phyloP scores from a whole-genome alignment of 2,888 invertebrate genomes.

The Eupsilia transversa region DNA sequence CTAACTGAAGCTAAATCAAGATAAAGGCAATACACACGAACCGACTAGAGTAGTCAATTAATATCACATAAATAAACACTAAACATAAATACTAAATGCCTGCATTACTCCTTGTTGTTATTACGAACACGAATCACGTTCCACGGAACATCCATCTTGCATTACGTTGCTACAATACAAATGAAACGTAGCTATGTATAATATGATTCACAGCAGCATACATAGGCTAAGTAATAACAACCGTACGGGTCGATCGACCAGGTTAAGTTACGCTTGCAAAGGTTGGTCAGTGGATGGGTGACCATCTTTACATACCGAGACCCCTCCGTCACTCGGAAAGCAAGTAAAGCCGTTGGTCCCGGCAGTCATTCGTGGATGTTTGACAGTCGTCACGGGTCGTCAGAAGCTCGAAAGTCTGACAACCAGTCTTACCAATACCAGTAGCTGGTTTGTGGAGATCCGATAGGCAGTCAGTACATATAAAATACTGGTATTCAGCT shows the following conservation, averaged over 20 bases:
- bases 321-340: not conserved
- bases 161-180: conserved; percentile 52
- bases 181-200: conserved; percentile 12
- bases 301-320: not conserved
- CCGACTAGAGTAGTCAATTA: conserved; percentile 18
- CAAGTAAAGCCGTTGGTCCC: not conserved
- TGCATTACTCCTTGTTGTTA: conserved; percentile 22
- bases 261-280: not conserved
- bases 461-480: not conserved
- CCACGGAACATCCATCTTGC: conserved; percentile 45
- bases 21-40: conserved; percentile 7
- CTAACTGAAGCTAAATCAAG: not conserved
- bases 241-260: not conserved
- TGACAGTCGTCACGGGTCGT: not conserved
- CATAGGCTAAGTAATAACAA: not conserved
- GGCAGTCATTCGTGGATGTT: not conserved
- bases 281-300: not conserved
- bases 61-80: conserved; percentile 22
- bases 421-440: not conserved
- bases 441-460: not conserved
- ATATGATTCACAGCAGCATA: conserved; percentile 4
- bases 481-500: not conserved
- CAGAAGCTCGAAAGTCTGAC: not conserved
- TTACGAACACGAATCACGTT: conserved; percentile 48
- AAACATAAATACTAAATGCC: conserved; percentile 29